Conservation (phyloP, 2,797 vertebrate species). For the Thalassophryne amazonica region DNA sequence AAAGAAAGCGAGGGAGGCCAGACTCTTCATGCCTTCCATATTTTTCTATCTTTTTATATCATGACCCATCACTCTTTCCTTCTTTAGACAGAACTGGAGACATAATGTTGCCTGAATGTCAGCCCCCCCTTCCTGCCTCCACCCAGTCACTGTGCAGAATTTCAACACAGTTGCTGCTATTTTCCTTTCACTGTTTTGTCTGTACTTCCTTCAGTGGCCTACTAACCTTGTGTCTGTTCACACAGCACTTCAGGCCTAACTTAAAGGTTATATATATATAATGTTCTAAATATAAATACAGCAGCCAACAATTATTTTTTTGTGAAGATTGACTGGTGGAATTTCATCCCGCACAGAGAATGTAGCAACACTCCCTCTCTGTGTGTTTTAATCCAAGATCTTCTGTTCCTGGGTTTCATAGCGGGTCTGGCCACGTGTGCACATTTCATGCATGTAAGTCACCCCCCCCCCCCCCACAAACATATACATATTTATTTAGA, state of each 20-base stretch:
- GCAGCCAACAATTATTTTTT: too few relatives aligned
- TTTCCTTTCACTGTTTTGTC: conserved; percentile 40
- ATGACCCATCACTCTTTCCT: conserved; percentile 70
- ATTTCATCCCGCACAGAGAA: too few relatives aligned
- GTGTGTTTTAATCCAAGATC: too few relatives aligned
- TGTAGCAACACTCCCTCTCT: too few relatives aligned
- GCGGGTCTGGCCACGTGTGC: too few relatives aligned
- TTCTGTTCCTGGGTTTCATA: too few relatives aligned
- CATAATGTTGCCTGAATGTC: conserved; percentile 73
- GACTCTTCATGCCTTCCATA: conserved; percentile 66
- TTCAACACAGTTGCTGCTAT: conserved; percentile 41
- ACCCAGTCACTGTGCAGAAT: conserved; percentile 56
- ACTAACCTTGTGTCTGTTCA: conserved; percentile 44
- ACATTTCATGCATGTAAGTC: too few relatives aligned
- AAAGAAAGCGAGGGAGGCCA: conserved; percentile 67
- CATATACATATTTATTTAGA: too few relatives aligned
- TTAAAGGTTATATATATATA: too few relatives aligned
- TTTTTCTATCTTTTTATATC: conserved; percentile 71
- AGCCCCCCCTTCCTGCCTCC: conserved; percentile 40
- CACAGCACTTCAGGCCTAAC: neutral
- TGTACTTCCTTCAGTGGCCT: conserved; percentile 42
- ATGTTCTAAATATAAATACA: too few relatives aligned
- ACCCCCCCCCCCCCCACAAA: too few relatives aligned
- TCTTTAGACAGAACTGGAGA: conserved; percentile 74
- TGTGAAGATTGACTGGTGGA: too few relatives aligned